Conservation (phyloP, 2,797 vertebrate genomes). For the Manis crassicaudata region DNA sequence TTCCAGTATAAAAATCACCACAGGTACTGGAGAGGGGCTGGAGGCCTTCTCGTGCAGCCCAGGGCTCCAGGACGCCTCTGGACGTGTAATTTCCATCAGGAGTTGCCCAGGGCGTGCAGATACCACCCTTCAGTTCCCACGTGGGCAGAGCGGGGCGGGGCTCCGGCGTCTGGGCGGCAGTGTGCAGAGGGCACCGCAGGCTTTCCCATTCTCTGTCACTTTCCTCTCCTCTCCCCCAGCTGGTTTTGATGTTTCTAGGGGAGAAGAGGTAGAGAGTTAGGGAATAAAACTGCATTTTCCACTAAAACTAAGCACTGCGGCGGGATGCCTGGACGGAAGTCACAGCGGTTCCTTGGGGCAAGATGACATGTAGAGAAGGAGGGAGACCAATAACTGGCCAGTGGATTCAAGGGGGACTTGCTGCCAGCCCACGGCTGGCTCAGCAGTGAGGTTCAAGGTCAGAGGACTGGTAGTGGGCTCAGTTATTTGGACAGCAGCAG, state of each 20-base stretch:
- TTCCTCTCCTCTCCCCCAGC: neutral
- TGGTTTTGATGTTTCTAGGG: neutral
- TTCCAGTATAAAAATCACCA: constrained; percentile 92
- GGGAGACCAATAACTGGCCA: neutral
- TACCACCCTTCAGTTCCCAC: rapidly evolving
- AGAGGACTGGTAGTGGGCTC: neutral
- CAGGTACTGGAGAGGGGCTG: constrained; percentile 84
- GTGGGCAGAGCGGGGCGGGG: neutral
- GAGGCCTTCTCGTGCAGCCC: neutral
- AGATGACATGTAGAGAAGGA: neutral
- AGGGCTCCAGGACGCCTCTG: rapidly evolving
- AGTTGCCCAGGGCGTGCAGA: rapidly evolving
- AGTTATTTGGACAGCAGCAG: rapidly evolving
- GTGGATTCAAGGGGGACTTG: neutral
- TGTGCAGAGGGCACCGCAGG: neutral
- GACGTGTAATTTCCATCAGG: rapidly evolving
- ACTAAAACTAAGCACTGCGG: neutral
- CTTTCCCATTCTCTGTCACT: neutral
- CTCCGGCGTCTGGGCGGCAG: neutral
- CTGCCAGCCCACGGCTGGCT: neutral
- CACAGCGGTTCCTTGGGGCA: neutral
- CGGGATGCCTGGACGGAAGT: neutral
- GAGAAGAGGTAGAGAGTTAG: neutral
- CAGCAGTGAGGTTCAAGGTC: neutral
- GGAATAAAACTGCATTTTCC: neutral